phyloP scores from a whole-genome alignment of 1,140 invertebrate genomes.

The Philopotamus ludificatus region DNA sequence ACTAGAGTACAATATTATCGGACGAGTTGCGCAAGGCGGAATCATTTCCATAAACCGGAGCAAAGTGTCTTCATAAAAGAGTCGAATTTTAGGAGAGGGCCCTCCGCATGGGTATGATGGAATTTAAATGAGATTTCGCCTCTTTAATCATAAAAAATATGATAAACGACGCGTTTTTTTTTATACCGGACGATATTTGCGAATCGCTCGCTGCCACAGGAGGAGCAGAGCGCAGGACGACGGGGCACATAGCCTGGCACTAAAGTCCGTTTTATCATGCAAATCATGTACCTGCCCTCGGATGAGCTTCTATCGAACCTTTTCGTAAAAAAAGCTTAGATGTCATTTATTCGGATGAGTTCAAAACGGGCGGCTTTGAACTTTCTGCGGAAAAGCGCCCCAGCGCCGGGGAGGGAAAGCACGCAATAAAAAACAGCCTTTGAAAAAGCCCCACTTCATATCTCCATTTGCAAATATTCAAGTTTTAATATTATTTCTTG shows the following conservation, averaged over 20 bases:
- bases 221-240: not conserved
- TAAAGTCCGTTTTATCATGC: slow-evolving; percentile 37
- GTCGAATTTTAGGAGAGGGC: slow-evolving; percentile 23
- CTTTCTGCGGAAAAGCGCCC: slow-evolving; percentile 9
- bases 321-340: slow-evolving; percentile 28
- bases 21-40: slow-evolving; percentile 13
- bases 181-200: slow-evolving; percentile 2
- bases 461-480: slow-evolving; percentile 23
- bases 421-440: slow-evolving; percentile 18
- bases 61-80: slow-evolving; percentile 31
- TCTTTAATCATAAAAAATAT: slow-evolving; percentile 32
- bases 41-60: slow-evolving; percentile 29
- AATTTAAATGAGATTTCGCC: slow-evolving; percentile 32
- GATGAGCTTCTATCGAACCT: slow-evolving; percentile 24
- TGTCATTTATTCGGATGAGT: slow-evolving; percentile 40
- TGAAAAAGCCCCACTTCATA: slow-evolving; percentile 19
- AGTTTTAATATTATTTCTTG: slow-evolving; percentile 26
- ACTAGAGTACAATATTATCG: no score
- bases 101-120: slow-evolving; percentile 19
- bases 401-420: not conserved
- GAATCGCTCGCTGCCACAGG: not conserved
- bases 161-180: slow-evolving; percentile 30
- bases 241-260: not conserved
- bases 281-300: slow-evolving; percentile 24
- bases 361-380: slow-evolving; percentile 37